Conservation (phyloP, 2,888 invertebrate species). For the Achlya flavicornis region DNA sequence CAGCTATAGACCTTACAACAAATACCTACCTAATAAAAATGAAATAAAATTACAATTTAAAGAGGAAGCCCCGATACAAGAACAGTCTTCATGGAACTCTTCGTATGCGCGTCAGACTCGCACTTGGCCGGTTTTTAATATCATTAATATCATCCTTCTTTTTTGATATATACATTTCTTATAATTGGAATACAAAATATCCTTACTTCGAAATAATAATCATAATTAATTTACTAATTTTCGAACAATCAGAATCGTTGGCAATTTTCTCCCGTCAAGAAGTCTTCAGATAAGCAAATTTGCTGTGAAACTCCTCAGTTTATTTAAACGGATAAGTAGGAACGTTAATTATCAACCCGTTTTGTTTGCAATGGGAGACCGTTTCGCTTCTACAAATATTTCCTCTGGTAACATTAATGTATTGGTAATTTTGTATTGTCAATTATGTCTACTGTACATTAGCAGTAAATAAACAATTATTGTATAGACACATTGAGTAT, state of each 20-base stretch:
- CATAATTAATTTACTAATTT: background rate
- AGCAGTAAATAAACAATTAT: background rate
- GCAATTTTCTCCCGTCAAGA: constrained; percentile 8
- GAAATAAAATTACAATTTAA: too few species aligned
- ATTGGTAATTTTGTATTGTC: constrained; percentile 40
- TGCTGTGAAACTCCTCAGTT: constrained; percentile 33
- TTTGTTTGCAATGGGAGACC: constrained; percentile 45
- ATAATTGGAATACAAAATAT: too few species aligned
- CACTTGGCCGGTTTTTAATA: too few species aligned
- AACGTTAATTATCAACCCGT: constrained; percentile 54
- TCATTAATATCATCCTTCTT: too few species aligned
- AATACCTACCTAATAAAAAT: too few species aligned
- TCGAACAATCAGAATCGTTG: background rate
- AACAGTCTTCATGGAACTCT: too few species aligned
- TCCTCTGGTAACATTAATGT: constrained; percentile 50
- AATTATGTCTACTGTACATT: constrained; percentile 14
- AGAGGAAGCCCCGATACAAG: too few species aligned
- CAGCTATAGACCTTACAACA: too few species aligned
- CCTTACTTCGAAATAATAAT: too few species aligned
- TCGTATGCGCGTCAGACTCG: too few species aligned
- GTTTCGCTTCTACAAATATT: constrained; percentile 54
- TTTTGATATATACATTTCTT: too few species aligned
- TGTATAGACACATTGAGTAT: background rate
- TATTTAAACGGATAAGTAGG: constrained; percentile 49
- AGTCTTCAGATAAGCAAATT: constrained; percentile 30